Evolutionary conservation across 2,888 invertebrate species (phyloP), one percentile per base, ranked within the genome.

Genomic region (Cerastis leucographa): DNA sequence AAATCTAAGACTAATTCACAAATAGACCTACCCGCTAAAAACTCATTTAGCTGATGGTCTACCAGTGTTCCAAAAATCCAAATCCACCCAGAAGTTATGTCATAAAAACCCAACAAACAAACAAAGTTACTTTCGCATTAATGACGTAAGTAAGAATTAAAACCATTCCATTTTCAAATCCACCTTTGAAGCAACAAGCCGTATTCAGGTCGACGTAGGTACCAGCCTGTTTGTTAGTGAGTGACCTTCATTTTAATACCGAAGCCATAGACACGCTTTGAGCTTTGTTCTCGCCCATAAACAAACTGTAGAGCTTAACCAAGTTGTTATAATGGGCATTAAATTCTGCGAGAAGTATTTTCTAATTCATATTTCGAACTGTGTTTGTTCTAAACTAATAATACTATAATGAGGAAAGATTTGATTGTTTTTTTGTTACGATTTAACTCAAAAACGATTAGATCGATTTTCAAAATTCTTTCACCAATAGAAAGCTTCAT

Each of bases 251-350:
- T 2, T 44, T 51, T 9, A 61, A 69, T 69, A 14, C 25, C 14
- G 79, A 79, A 79, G 79, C 76, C 76, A 29, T 79, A 79, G 0
- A 4, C 17, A 17, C 35, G 25, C 61, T 69, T 51, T 25, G 1
- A n/a, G 69, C 79, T 68, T 79, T 76, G 79, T 76, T 69, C 69
- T 25, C 25, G 25, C 17, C 19, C 2, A 35, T 67, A 42, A 78
- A 79, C 70, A 59, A 79, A 61, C 65, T 44, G 8, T 75, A 9
- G 46, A 49, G n/a, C 22, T 69, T 64, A 25, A 5, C 6, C 14
- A 25, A 78, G 7, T 40, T 25, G 11, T 44, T 46, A 54, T 46
- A 62, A 44, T 75, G 14, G 42, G 35, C n/a, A 19, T 51, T 49
- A 12, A n/a, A 1, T 56, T 75, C 17, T n/a, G 17, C 4, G 12